Evolutionary conservation across 2,797 vertebrate genomes (phyloP).

Genomic region (Anguilla pacifica): DNA sequence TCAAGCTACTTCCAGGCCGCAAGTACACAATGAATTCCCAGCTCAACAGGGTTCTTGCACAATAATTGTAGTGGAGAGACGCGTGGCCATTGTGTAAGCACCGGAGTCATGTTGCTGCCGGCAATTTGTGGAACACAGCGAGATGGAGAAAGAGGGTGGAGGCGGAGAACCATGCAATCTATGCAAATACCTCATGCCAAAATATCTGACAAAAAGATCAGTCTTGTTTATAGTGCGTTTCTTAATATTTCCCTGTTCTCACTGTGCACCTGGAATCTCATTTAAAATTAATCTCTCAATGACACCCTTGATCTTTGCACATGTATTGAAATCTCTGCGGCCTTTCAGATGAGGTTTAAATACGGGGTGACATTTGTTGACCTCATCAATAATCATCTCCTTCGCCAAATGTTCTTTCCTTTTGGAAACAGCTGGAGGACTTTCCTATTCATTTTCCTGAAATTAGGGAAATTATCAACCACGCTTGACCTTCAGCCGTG

Average conservation of each 20-base stretch:
- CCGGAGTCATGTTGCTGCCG: slow-evolving; percentile 15
- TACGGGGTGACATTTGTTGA: neutral
- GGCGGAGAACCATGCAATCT: neutral
- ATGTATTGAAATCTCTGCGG: neutral
- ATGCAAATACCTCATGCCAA: neutral
- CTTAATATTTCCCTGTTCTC: neutral
- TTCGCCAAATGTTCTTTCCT: neutral
- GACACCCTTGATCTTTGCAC: neutral
- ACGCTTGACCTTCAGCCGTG: neutral
- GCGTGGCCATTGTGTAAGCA: slow-evolving; percentile 4
- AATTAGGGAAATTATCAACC: neutral
- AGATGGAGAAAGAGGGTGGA: too few relatives aligned
- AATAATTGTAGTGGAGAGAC: neutral
- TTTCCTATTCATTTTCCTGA: neutral
- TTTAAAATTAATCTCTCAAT: neutral
- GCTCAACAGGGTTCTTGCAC: neutral
- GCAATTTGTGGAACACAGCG: neutral
- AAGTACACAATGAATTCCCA: neutral
- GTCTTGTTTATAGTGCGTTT: neutral
- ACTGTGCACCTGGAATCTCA: neutral
- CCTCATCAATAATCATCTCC: neutral
- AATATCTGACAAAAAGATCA: neutral
- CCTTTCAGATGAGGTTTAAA: neutral
- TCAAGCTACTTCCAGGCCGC: neutral
- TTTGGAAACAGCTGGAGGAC: neutral